A percentile compares a stretch with the other conserved stretches of the same genome.
These are phyloP conservation scores for Enteromius mattozi DNA, from an alignment of 2,797 vertebrate genomes.

Conservation along the genomic window DNA sequence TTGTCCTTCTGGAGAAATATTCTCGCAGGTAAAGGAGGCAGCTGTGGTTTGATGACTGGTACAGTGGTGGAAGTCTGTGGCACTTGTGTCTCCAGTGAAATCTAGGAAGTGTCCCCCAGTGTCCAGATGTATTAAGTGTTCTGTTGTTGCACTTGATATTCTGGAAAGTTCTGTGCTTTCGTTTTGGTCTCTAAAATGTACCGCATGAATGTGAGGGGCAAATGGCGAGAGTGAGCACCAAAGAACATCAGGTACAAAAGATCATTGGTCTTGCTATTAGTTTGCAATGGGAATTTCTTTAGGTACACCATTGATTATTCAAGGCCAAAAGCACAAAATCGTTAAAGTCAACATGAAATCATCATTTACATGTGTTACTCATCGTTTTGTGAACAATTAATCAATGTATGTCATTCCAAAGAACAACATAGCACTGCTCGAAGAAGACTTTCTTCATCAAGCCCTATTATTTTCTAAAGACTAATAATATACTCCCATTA, in stretches of 20 bases:
- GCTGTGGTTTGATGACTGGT: slow-evolving; percentile 39
- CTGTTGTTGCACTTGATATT: slow-evolving; percentile 51
- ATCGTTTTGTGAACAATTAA: background rate
- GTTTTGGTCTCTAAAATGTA: slow-evolving; percentile 21
- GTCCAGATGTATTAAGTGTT: slow-evolving; percentile 56
- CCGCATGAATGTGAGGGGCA: slow-evolving; percentile 43
- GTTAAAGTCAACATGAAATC: slow-evolving; percentile 10
- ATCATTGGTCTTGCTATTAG: background rate
- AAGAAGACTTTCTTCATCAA: background rate
- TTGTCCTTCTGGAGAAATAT: slow-evolving; percentile 47
- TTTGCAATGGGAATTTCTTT: background rate
- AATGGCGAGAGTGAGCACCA: slow-evolving; percentile 40
- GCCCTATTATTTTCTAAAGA: background rate
- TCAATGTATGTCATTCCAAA: background rate
- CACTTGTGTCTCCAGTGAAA: slow-evolving; percentile 53
- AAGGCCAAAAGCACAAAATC: background rate
- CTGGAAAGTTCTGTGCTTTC: slow-evolving; percentile 43
- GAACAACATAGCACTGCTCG: background rate
- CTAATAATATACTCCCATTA: background rate
- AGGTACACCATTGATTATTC: background rate
- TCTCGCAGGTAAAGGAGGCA: slow-evolving; percentile 41
- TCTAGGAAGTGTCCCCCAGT: slow-evolving; percentile 41
- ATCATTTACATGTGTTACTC: background rate
- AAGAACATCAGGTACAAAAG: background rate
- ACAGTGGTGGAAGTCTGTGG: slow-evolving; percentile 42